These are phyloP conservation scores for Hypanus sabinus DNA, from an alignment of 2,113 vertebrate genomes.

Conservation along the genomic window DNA sequence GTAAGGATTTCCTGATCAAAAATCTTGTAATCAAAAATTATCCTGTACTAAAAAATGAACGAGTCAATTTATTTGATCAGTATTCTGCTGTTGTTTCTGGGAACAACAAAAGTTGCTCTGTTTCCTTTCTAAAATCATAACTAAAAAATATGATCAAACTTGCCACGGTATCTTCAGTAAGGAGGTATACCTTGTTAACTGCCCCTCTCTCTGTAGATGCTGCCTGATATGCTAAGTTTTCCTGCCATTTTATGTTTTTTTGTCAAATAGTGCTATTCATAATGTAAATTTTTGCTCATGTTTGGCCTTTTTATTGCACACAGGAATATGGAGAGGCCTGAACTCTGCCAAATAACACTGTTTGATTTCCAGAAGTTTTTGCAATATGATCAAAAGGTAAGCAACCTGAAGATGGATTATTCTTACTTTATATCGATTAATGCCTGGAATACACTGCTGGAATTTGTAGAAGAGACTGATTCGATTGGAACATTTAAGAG, in stretches of 20 bases:
- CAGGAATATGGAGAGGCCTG: constrained; percentile 71
- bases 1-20: neutral
- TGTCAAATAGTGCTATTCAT: neutral
- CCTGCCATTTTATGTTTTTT: too few relatives aligned
- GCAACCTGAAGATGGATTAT: neutral
- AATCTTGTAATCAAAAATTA: neutral
- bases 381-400: constrained; percentile 77
- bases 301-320: neutral
- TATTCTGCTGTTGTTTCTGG: neutral
- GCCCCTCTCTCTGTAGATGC: too few relatives aligned
- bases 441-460: too few relatives aligned
- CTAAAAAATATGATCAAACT: too few relatives aligned
- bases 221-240: too few relatives aligned
- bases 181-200: too few relatives aligned
- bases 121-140: neutral
- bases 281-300: neutral
- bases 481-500: too few relatives aligned
- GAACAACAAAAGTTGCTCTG: neutral
- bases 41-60: neutral
- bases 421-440: neutral
- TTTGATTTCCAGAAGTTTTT: constrained; percentile 80
- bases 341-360: constrained; percentile 71
- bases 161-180: too few relatives aligned
- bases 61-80: neutral
- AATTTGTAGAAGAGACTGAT: too few relatives aligned